Evolutionary conservation across 1,140 invertebrate species (phyloP), one percentile per base, ranked within the genome.

Genomic region (Drosophila seguyi): DNA sequence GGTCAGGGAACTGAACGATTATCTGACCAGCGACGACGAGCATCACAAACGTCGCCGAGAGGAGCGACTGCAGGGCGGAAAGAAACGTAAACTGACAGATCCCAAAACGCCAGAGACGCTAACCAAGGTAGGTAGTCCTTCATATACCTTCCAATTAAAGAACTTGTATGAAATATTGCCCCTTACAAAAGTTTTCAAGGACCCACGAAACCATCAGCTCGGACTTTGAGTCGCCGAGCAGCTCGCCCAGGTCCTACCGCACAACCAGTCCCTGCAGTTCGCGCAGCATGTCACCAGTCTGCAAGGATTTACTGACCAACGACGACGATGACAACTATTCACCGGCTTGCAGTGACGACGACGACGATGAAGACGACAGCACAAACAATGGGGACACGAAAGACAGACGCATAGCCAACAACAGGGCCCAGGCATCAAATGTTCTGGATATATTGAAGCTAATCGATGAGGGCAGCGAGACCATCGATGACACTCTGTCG

Each of bases 331-430:
- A 93, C 38, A 85, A 91, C 53, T 93, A 93, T 80, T 93, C 92
- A n/a, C 92, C 92, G 0, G 90, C 92, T 14, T 92, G 92, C 52
- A 92, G 92, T 53, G 92, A 92, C 39, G 92, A 92, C 41, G 92
- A 87, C 20, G 75, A 90, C 42, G 91, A 90, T n/a, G 92, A 92
- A 13, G 85, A 91, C 14, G 61, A 72, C 25, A 62, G 31, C 18
- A 20, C 45, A 3, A 47, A 34, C 13, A 90, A 76, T 39, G 75
- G 67, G 18, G 90, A 90, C 16, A 75, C 81, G 0, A 69, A 66
- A 11, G 75, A 81, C 11, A 72, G 74, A 11, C 75, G 68, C 41
- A 82, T 85, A 50, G 75, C 75, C 31, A 14, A 55, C 22, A 81
- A 79, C 62, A 56, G 72, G 4, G 71, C 68, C 1, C 84, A 88